Base-by-base conservation (phyloP, 2,888 invertebrate genomes). In the Polyommatus icarus region DNA sequence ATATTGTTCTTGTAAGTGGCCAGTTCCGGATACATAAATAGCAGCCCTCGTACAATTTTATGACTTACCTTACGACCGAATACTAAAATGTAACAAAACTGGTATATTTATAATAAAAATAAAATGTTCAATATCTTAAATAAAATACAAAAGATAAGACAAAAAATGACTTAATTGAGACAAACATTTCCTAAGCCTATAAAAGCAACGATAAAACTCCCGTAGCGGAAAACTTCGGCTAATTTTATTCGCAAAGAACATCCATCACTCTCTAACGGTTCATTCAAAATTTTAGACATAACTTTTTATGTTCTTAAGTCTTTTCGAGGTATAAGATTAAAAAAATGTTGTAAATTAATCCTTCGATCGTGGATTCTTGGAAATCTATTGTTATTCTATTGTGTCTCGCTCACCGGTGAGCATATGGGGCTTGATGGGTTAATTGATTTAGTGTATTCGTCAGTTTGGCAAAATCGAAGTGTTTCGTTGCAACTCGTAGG, bases 191-290 rank as follows among this genome's bases (percentile, higher is more conserved):
- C 20, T 20, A 61, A 61, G 24, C 61, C 24, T 20, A 61, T 61
- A 61, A 61, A 61, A 61, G 24, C 24, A 12, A 24, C 61, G 61
- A 61, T 24, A 61, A 61, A 61, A 61, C 12, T 61, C 61, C 12
- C 61, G 61, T 24, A 24, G 59, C 61, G 61, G 24, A 61, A 61
- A 61, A 61, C 61, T 61, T 24, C 12, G 24, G 24, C 61, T 61
- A 61, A 24, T 61, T 61, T 61, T 61, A 61, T 61, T 61, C 12
- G 24, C 61, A 24, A 20, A 61, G 24, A 61, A 61, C 61, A 61
- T 61, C 61, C 24, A 61, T 61, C 61, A 61, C 61, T 61, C 12
- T 61, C 61, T 20, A 61, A 24, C 61, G 61, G 10, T 61, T 61
- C 59, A 59, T 61, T 24, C 24, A 12, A 24, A 10, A 61, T 24